These are phyloP conservation scores for Trachurus trachurus DNA, from an alignment of 2,797 vertebrate genomes.

Conservation along the genomic window DNA sequence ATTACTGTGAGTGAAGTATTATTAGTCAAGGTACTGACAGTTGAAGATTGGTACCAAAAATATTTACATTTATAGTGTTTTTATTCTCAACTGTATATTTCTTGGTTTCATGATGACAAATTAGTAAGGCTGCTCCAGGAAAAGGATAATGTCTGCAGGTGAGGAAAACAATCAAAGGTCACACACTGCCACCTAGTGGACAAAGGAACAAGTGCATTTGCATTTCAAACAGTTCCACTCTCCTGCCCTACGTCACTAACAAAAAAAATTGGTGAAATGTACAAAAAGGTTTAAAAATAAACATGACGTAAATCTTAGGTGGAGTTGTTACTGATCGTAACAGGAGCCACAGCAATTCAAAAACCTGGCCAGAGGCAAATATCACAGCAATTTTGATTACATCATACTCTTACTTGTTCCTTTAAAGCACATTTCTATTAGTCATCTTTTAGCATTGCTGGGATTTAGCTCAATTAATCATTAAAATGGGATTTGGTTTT, in stretches of 20 bases:
- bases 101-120: slow-evolving; percentile 18
- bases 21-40: background rate
- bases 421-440: background rate
- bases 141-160: slow-evolving; percentile 3
- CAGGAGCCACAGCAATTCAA: background rate
- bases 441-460: background rate
- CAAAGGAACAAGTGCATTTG: slow-evolving; percentile 18
- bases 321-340: background rate
- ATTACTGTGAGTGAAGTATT: background rate
- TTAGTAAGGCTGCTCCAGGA: slow-evolving; percentile 6
- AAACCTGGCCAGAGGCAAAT: background rate
- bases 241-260: background rate
- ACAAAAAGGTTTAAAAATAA: background rate
- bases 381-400: background rate
- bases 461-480: background rate
- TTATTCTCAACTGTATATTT: background rate
- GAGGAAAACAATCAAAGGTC: slow-evolving; percentile 41
- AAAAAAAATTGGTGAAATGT: background rate
- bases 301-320: background rate
- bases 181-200: slow-evolving; percentile 76
- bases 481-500: slow-evolving; percentile 12
- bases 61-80: background rate
- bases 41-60: background rate
- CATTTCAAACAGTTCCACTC: background rate
- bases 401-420: background rate